Base-by-base conservation (phyloP, 2,113 vertebrate genomes). In the Platysternon megacephalum region DNA sequence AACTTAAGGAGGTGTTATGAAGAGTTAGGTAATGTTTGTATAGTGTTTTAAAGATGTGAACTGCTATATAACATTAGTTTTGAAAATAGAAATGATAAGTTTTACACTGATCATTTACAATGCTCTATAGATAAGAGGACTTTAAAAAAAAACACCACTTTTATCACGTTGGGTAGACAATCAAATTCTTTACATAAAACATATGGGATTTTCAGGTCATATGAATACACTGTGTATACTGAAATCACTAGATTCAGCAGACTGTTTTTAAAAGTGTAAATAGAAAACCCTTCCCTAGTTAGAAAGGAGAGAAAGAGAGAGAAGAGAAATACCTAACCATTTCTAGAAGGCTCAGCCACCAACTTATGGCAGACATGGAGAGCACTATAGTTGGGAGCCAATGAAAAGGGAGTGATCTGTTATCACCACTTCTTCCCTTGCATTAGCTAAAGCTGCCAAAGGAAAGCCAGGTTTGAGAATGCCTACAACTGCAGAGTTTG, bases 151-250 rank as follows among this genome's bases (percentile, higher is more conserved):
- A 19, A 82, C n/a, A 39, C 7, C 51, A 55, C 44, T 85, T 11
- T 29, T 61, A 26, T 55, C n/a, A 4, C 11, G 74, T 1, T 91
- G 46, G 26, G 11, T 87, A 39, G 32, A 39, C 39, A 93, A 93
- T 84, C 32, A 90, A 92, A 95, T 24, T 7, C 12, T 65, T 96
- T 87, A 85, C 4, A 84, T 24, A 53, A 94, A 88, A 17, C 35
- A 8, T n/a, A 11, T 46, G 83, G 8, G 53, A 81, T 94, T 92
- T 96, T 91, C 46, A 44, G 13, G 7, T 51, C 28, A 94, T 17
- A 80, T 46, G 85, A 46, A 26, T 1, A 48, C 11, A 13, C 14
- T 44, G n/a, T 28, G n/a, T 6, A 58, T 12, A 61, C 2, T 78
- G 1, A 61, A 53, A 76, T 1, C 2, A 1, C 22, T 56, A 79